phyloP scores from a whole-genome alignment of 2,113 vertebrate species.

The Physeter macrocephalus region DNA sequence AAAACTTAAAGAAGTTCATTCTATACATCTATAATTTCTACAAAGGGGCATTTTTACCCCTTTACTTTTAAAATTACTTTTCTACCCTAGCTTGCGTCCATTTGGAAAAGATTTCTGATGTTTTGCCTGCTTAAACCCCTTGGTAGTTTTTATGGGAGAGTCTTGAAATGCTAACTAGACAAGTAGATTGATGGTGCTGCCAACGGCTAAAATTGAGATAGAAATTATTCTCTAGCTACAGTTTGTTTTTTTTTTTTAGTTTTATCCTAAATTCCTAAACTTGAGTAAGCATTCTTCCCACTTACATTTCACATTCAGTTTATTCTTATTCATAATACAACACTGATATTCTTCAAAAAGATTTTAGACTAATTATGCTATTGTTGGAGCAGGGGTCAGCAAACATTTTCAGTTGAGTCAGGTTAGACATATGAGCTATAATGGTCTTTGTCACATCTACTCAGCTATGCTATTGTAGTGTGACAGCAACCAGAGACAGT shows the following conservation, averaged over 20 bases:
- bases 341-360: neutral
- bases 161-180: constrained; percentile 44
- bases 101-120: constrained; percentile 34
- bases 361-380: neutral
- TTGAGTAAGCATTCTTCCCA: neutral
- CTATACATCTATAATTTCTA: neutral
- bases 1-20: neutral
- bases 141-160: constrained; percentile 37
- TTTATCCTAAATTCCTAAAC: neutral
- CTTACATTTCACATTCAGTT: neutral
- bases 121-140: constrained; percentile 42
- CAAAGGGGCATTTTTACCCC: neutral
- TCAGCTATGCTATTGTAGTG: neutral
- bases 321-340: constrained; percentile 8
- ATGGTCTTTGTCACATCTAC: neutral
- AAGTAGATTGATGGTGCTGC: constrained; percentile 42
- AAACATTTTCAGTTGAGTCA: neutral
- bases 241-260: neutral
- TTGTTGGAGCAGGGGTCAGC: neutral
- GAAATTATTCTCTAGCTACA: neutral
- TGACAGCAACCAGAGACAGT: neutral
- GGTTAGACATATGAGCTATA: neutral
- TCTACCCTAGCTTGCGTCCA: neutral
- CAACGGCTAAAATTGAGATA: constrained; percentile 5
- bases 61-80: constrained; percentile 35